These are phyloP conservation scores for Phortica magna DNA, from an alignment of 2,888 invertebrate species.

Conservation along the genomic window DNA sequence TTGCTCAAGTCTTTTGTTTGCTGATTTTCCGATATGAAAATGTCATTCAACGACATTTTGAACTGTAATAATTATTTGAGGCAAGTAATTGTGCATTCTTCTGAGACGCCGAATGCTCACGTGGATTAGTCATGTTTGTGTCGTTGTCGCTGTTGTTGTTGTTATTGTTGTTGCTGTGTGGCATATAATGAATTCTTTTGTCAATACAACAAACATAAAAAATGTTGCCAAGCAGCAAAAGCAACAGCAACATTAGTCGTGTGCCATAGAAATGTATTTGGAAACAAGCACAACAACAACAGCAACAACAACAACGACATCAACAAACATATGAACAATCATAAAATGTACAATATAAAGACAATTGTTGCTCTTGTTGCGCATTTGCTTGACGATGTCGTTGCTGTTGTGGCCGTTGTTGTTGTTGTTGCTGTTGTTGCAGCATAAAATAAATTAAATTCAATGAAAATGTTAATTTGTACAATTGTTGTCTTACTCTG, in stretches of 20 bases:
- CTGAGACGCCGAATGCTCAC: neutral
- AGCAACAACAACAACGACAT: neutral
- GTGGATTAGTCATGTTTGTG: constrained; percentile 26
- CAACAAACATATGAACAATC: neutral
- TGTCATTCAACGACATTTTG: constrained; percentile 64
- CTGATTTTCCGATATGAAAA: constrained; percentile 48
- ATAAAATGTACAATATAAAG: constrained; percentile 9
- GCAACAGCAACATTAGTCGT: constrained; percentile 7
- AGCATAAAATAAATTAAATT: constrained; percentile 28
- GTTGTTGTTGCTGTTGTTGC: constrained; percentile 1
- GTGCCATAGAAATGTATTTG: constrained; percentile 12
- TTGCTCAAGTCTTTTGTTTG: constrained; percentile 5
- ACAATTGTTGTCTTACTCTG: neutral
- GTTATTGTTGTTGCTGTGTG: constrained; percentile 39
- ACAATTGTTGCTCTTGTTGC: constrained; percentile 4
- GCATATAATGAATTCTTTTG: neutral
- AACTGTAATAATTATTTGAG: constrained; percentile 65
- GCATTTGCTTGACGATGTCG: neutral
- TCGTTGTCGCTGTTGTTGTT: constrained; percentile 43
- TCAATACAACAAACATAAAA: neutral
- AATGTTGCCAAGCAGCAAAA: neutral
- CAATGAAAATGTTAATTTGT: constrained; percentile 63
- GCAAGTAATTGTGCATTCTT: constrained; percentile 43
- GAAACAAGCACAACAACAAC: neutral
- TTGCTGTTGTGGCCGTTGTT: neutral